Base-by-base conservation (phyloP, 2,797 vertebrate genomes). In the Chiroxiphia lanceolata region DNA sequence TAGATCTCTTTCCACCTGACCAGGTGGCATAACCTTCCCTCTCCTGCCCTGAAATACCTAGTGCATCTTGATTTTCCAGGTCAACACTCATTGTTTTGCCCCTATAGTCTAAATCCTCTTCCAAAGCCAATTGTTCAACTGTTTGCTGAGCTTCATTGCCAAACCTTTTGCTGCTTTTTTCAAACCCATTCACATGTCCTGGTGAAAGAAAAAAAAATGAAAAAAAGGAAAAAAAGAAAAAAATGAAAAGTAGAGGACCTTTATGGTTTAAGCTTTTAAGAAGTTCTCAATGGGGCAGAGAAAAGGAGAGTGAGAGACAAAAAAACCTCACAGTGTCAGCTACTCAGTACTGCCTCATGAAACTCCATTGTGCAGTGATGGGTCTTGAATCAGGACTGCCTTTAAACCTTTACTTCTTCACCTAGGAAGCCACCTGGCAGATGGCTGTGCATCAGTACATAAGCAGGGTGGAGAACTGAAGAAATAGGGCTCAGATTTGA, bases 61-160 rank as follows among this genome's bases (percentile, higher is more conserved):
- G 94, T 78, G 56, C 23, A 57, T 83, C 82, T 92, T 82, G 60
- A 93, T 94, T 95, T 97, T 95, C 67, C 56, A 74, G 61, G 51
- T 94, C 81, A 93, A 20, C 10, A 51, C 29, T 74, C 45, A 47
- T 81, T 90, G 33, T 92, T 90, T 74, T 83, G 19, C 44, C 18
- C 38, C 12, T 48, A 6, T 60, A 72, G 53, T 71, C n/a, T 91
- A 89, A 89, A 84, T 60, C 29, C 7, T 90, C 29, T 88, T 82
- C 69, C 63, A 71, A 87, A 95, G 20, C 4, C 40, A 81, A 25
- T 78, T 64, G 42, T 69, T 95, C 23, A 57, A 60, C 54, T 15
- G 4, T 77, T 77, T 68, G 5, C 22, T 69, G 44, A 64, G 15
- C 16, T 90, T 83, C 13, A 27, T 4, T 65, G 48, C 6, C 53